Evolutionary conservation across 2,888 invertebrate species (phyloP), one percentile per base, ranked within the genome.

Genomic region (Sicus ferrugineus): DNA sequence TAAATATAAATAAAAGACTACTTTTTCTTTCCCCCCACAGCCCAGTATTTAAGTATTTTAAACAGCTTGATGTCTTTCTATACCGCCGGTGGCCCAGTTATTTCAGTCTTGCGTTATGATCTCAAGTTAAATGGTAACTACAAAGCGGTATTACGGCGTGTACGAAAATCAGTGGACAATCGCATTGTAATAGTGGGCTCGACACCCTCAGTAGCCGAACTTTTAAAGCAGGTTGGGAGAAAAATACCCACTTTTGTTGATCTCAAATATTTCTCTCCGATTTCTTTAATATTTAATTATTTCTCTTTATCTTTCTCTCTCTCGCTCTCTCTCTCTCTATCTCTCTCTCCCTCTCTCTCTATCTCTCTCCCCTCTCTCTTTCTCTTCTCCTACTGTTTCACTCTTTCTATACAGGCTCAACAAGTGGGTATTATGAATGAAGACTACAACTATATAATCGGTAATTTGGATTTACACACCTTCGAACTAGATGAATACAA

Each of bases 381-480:
- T 56, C 23, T 34, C n/a, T 21, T 31, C 19, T 54, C 21, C 28
- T 23, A 58, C 74, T 1, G 23, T 9, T 14, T 63, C 30, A 19
- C 48, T 52, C n/a, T n/a, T n/a, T 50, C 56, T n/a, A n/a, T n/a
- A 16, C 74, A 97, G 86, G 96, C 96, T 21, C 94, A 96, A 86
- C 96, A 96, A 87, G 93, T 97, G 77, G 97, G 97, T 72, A 94
- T 97, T 91, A 95, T 97, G 91, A 96, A 94, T 73, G 94, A 95
- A 84, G 93, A 95, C 81, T 96, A 96, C 85, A 91, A 90, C 75
- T 93, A 92, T 77, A 87, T 96, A 34, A 90, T 96, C 67, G 93
- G 93, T 70, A 90, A 91, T 75, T 86, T 95, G 85, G 95, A 95
- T 83, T 87, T 95, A 30, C 85, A 85, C 26, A 82, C 83, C 0